These are phyloP conservation scores for Eupeodes corollae DNA, from an alignment of 1,140 invertebrate species.

Conservation along the genomic window DNA sequence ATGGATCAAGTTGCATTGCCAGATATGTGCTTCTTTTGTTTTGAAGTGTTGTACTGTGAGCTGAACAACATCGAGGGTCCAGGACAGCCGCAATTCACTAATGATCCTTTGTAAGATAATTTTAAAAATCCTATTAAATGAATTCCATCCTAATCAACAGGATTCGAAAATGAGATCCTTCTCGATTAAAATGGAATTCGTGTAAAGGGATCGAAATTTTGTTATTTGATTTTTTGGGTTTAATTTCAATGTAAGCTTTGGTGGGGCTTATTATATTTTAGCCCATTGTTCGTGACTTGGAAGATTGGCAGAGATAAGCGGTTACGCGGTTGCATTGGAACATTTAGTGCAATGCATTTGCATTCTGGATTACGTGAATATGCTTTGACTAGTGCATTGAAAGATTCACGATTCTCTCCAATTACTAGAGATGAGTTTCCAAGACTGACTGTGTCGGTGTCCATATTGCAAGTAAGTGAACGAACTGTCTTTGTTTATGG, in stretches of 20 bases:
- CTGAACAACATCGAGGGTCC: constrained; percentile 85
- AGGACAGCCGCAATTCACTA: constrained; percentile 79
- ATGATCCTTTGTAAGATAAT: constrained; percentile 94
- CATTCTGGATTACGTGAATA: constrained; percentile 80
- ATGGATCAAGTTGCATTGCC: constrained; percentile 62
- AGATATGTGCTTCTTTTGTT: constrained; percentile 98
- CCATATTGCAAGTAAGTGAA: constrained; percentile 60
- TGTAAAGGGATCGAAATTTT: not conserved
- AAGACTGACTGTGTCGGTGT: constrained; percentile 87
- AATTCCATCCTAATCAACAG: too few species aligned
- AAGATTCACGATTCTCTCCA: constrained; percentile 93
- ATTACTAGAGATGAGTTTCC: constrained; percentile 89
- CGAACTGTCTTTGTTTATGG: not conserved
- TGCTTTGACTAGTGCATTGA: constrained; percentile 93
- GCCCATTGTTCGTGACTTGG: constrained; percentile 98
- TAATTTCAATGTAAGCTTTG: not conserved
- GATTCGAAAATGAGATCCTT: too few species aligned
- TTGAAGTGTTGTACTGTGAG: constrained; percentile 91
- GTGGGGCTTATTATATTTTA: constrained; percentile 44
- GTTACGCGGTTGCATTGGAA: constrained; percentile 88
- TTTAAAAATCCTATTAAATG: too few species aligned
- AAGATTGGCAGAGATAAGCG: constrained; percentile 87
- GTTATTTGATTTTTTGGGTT: not conserved
- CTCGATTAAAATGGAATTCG: too few species aligned
- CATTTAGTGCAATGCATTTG: constrained; percentile 82